Base-by-base conservation (phyloP, 92 coral and sea anemone genomes). In the Palythoa heliodiscus region DNA sequence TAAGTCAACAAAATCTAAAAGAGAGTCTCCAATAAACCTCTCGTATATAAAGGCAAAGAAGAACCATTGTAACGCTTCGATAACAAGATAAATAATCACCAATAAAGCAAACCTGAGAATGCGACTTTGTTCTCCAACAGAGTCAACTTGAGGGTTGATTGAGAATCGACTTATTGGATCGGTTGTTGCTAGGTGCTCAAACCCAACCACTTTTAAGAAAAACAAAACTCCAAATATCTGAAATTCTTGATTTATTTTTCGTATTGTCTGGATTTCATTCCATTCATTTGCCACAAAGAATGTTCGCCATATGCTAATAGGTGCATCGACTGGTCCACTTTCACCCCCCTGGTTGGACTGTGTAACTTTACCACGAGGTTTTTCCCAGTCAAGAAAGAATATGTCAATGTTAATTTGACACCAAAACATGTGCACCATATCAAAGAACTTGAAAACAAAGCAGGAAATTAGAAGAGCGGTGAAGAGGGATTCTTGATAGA, bases 371-470 rank as follows among this genome's bases (percentile, higher is more conserved):
- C 97, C 97, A 47, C 95, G 92, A 9, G 98, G 98, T 76, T 94
- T 87, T 73, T 95, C 98, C 98, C 98, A 95, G 89, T 95, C 98
- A 7, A 95, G 71, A 78, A 95, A 95, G 92, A 95, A 95, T 2
- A 95, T 90, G 52, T 95, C 98, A 86, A 94, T 89, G 76, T 74
- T 92, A 74, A 92, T 91, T 67, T 95, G 98, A 2, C 83, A 77
- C 75, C 89, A 87, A 23, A 95, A 75, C 91, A 95, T 86, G 83
- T 95, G 98, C 55, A 93, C 55, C 23, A 94, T 60, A 75, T 95
- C 98, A 10, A 95, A 70, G 17, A 93, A 10, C 84, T 95, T 95
- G 89, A 95, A 95, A 20, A 90, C 89, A 52, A 95, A 92, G 78
- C 92, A 82, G 13, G 86, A 74, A 11, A 91, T 88, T 37, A 92